Evolutionary conservation across 1,140 invertebrate genomes (phyloP).

Genomic region (Holotrichia oblita): DNA sequence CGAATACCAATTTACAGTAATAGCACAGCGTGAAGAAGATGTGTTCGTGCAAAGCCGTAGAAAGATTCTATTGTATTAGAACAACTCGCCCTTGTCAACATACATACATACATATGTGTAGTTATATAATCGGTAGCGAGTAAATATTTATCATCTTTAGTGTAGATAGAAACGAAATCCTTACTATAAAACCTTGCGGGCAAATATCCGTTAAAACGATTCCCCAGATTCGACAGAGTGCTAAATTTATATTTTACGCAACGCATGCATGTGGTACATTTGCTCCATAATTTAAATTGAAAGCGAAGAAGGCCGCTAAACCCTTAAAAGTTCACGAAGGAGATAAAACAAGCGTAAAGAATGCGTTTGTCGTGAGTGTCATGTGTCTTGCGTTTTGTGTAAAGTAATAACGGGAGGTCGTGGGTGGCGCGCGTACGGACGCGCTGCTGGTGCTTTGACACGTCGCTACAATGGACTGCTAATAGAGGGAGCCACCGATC

Average conservation of each 20-base stretch:
- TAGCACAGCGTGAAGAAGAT: no score
- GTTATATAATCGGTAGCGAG: no score
- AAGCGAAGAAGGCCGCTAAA: slow-evolving; percentile 6
- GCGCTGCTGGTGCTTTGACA: not conserved
- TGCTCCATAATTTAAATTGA: slow-evolving; percentile 1
- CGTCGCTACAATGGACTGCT: not conserved
- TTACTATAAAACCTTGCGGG: not conserved
- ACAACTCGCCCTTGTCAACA: no score
- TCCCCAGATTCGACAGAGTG: not conserved
- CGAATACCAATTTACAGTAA: no score
- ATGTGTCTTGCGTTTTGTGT: slow-evolving; percentile 20
- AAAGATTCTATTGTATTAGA: no score
- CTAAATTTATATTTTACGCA: slow-evolving; percentile 13
- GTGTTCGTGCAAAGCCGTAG: no score
- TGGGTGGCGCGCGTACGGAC: slow-evolving; percentile 2
- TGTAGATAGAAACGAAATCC: no score
- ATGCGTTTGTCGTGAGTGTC: slow-evolving; percentile 15
- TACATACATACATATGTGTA: no score
- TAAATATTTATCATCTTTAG: no score
- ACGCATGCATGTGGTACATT: not conserved
- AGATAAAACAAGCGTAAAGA: slow-evolving; percentile 20
- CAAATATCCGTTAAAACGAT: not conserved
- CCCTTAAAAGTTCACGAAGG: slow-evolving; percentile 5
- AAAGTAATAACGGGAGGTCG: slow-evolving; percentile 13
- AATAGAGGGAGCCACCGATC: slow-evolving; percentile 10